Percentiles rank a stretch among this genome's conserved stretches.
Evolutionary conservation across 2,888 invertebrate species (phyloP).

Genomic region (Amphipyra tragopoginis): DNA sequence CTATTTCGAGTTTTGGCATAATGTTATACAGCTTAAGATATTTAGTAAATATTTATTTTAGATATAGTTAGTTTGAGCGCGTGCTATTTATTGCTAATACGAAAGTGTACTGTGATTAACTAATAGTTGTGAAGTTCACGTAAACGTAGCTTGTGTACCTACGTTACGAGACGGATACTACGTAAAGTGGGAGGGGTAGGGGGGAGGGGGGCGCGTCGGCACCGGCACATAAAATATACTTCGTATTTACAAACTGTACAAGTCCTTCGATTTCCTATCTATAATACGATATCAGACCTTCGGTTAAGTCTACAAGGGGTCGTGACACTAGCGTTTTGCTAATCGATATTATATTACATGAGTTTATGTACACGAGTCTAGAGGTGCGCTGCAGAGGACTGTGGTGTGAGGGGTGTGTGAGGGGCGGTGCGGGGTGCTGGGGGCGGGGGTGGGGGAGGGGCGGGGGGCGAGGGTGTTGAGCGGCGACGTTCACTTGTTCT

Average conservation of each 20-base stretch:
- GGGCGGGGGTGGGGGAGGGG: background rate
- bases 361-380: constrained; percentile 51
- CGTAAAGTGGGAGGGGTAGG: background rate
- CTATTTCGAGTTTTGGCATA: no score
- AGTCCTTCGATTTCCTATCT: constrained; percentile 33
- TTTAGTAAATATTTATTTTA: constrained; percentile 10
- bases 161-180: no score
- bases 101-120: no score
- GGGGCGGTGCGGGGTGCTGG: background rate
- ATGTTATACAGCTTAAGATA: no score
- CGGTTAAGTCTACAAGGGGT: constrained; percentile 47
- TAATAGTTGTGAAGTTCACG: no score
- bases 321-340: constrained; percentile 60
- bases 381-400: constrained; percentile 16
- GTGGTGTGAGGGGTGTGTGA: constrained; percentile 12
- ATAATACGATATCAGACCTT: constrained; percentile 34
- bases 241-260: constrained; percentile 51
- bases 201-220: background rate
- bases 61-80: constrained; percentile 26
- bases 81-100: background rate
- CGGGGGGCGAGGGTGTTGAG: no score
- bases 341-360: constrained; percentile 52
- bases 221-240: constrained; percentile 15
- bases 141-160: no score
- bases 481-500: constrained; percentile 64